A percentile compares a stretch with the other conserved stretches of the same genome.
Evolutionary conservation across 2,888 invertebrate genomes (phyloP).

Genomic region (Drepana falcataria): DNA sequence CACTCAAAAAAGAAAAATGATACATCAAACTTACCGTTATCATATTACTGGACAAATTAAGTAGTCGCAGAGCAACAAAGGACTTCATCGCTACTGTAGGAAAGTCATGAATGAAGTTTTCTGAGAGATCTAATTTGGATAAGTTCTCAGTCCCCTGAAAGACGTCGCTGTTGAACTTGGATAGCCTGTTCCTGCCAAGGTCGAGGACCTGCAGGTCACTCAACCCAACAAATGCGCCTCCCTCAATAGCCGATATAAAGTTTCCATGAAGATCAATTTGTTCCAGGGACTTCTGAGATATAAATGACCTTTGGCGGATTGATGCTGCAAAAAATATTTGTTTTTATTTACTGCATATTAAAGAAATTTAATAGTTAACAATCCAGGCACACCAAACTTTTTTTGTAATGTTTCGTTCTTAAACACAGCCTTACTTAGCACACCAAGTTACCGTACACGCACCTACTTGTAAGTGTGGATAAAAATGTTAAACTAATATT

Average conservation of each 20-base stretch:
- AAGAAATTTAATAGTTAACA: background rate
- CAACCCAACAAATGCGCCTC: constrained; percentile 85
- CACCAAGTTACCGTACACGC: too few relatives aligned
- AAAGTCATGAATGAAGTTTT: constrained; percentile 91
- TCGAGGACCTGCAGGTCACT: constrained; percentile 83
- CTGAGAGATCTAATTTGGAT: constrained; percentile 88
- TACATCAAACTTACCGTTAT: constrained; percentile 81
- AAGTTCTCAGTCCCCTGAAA: constrained; percentile 88
- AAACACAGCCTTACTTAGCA: too few relatives aligned
- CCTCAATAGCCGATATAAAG: constrained; percentile 86
- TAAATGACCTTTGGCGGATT: constrained; percentile 84
- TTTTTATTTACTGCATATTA: constrained; percentile 1
- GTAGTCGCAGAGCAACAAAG: constrained; percentile 82
- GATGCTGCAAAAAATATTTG: constrained; percentile 73
- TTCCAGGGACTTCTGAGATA: constrained; percentile 83
- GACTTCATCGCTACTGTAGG: constrained; percentile 87
- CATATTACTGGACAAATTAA: constrained; percentile 91
- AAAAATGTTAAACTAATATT: too few relatives aligned
- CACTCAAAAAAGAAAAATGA: too few relatives aligned
- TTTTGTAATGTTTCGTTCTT: too few relatives aligned
- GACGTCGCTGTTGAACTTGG: constrained; percentile 90
- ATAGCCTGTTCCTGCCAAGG: constrained; percentile 87
- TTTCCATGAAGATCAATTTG: constrained; percentile 89
- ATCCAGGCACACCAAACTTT: too few relatives aligned
- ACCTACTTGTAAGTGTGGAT: too few relatives aligned